A percentile compares a stretch with the other conserved stretches of the same genome.
Conservation (phyloP, 2,797 vertebrate species). For the Crocodylus rhombifer region DNA sequence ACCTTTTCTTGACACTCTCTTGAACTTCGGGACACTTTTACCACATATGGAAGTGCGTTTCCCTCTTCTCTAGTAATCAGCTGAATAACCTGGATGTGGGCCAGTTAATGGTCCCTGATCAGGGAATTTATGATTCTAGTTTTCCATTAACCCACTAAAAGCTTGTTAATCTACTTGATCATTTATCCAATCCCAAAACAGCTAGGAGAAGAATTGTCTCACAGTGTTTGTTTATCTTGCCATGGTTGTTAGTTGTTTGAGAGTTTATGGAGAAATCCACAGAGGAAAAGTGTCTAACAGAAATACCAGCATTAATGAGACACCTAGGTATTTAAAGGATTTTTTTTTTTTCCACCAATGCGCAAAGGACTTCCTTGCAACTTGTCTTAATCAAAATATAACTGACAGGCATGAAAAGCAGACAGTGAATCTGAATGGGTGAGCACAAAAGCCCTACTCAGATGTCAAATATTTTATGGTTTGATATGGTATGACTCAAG, state of each 20-base stretch:
- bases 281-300: background rate
- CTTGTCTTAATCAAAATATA: background rate
- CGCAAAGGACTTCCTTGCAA: background rate
- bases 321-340: constrained; percentile 8
- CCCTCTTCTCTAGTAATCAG: background rate
- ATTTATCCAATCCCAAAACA: constrained; percentile 28
- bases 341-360: background rate
- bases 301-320: background rate
- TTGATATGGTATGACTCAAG: constrained; percentile 16
- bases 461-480: background rate
- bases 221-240: background rate
- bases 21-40: background rate
- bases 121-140: background rate
- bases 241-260: background rate
- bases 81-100: background rate
- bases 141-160: constrained; percentile 34
- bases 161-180: constrained; percentile 18
- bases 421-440: background rate
- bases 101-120: background rate
- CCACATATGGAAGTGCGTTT: background rate
- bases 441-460: background rate
- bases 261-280: background rate
- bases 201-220: background rate
- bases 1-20: background rate
- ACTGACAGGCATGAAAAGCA: background rate